phyloP scores from a whole-genome alignment of 2,888 invertebrate genomes.

The Lottia scabra region DNA sequence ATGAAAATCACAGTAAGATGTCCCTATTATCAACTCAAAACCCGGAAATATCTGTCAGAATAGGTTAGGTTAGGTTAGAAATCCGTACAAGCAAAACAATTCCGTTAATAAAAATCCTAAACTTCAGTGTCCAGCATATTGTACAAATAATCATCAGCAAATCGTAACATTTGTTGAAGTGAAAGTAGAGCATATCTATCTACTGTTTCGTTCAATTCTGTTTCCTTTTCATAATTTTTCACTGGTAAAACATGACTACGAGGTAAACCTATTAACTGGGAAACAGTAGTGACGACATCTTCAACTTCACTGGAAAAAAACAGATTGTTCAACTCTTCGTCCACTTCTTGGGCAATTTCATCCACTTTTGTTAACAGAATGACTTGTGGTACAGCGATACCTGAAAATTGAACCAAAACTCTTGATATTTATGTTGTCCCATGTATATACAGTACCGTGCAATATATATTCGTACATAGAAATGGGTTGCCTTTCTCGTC shows the following conservation, averaged over 20 bases:
- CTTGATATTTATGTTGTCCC: no score
- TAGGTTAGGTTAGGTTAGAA: no score
- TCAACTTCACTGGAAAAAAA: conserved; percentile 30
- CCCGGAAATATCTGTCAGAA: no score
- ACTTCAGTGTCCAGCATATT: conserved; percentile 25
- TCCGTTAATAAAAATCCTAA: no score
- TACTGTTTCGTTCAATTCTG: conserved; percentile 33
- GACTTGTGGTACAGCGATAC: conserved; percentile 36
- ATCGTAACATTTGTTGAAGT: conserved; percentile 35
- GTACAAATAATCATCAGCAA: conserved; percentile 35
- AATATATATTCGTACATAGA: no score
- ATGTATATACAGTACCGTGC: no score
- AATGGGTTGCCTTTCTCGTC: no score
- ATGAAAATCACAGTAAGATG: no score
- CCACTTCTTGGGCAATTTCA: conserved; percentile 34
- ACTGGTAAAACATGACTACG: conserved; percentile 37
- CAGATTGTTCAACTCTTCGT: conserved; percentile 28
- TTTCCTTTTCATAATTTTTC: conserved; percentile 41
- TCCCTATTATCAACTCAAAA: no score
- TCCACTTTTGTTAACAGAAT: conserved; percentile 46
- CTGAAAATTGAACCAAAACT: no score
- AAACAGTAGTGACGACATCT: conserved; percentile 34
- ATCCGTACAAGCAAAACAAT: no score
- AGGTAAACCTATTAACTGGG: conserved; percentile 38
- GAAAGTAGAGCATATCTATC: conserved; percentile 35